Base-by-base conservation (phyloP, 2,797 vertebrate species). In the Lacerta agilis region DNA sequence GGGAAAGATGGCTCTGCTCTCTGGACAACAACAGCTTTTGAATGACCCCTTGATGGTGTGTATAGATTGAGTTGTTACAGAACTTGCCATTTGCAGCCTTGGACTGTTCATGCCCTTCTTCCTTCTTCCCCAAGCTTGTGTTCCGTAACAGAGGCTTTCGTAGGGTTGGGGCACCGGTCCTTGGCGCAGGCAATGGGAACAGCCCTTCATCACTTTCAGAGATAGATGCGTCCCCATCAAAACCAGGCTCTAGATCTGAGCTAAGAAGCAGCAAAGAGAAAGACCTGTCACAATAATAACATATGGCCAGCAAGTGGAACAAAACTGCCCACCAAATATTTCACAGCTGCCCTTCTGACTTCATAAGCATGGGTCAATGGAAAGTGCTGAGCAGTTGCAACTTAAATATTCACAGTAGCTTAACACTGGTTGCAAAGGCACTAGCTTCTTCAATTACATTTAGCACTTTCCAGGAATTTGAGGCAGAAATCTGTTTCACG, bases 231-330 rank as follows among this genome's bases (percentile, higher is more conserved):
- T 94, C 86, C 0, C 83, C 76, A 0, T 41, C 58, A 18, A 29
- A 72, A 72, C 95, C 93, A 6, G 89, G 89, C 38, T 97, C 97
- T 69, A 91, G 33, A 10, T 97, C 97, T 0, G 97, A 97, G 93
- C 97, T 97, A 36, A 0, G 85, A 91, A 66, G 0, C 82, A 41
- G 41, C 4, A 58, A 88, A 87, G 83, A 79, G 15, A 45, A 15
- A 9, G 2, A 13, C 43, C 2, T 4, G 0, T 18, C 0, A 0
- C 2, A 11, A 67, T 61, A 73, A 1, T 33, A 71, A 80, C 80
- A 49, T 5, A 43, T 9, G 13, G 10, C 6, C 27, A 88, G 78
- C 18, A 29, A 23, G 0, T 23, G 0, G 0, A 33, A n/a, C 1
- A 1, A 0, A 79, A 64, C 77, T 55, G 69, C 29, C 76, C 72